phyloP scores from a whole-genome alignment of 1,140 invertebrate species.

The Zaprionus capensis region DNA sequence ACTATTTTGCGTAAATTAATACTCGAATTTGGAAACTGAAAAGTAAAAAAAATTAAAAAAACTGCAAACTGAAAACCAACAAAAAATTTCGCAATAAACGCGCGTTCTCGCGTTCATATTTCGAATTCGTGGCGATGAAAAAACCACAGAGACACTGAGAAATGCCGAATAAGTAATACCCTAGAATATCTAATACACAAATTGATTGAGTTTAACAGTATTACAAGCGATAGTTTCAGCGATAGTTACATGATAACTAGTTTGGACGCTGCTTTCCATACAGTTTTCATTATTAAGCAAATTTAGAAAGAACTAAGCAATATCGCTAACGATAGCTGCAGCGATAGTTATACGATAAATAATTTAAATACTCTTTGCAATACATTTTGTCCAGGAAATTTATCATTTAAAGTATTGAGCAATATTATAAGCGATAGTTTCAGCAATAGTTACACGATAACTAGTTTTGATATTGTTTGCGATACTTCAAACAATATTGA shows the following conservation, averaged over 20 bases:
- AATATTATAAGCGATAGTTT: background rate
- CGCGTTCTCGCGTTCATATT: slow-evolving; percentile 36
- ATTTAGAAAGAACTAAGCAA: background rate
- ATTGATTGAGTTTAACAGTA: background rate
- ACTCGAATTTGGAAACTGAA: slow-evolving; percentile 23
- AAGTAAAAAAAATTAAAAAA: background rate
- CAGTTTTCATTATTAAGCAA: too few species aligned
- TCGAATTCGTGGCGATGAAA: slow-evolving; percentile 31
- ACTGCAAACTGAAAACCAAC: slow-evolving; percentile 15
- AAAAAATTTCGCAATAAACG: slow-evolving; percentile 47
- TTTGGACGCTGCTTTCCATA: too few species aligned
- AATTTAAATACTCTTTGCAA: too few species aligned
- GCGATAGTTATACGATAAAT: too few species aligned
- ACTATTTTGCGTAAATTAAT: slow-evolving; percentile 60
- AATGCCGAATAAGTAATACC: background rate
- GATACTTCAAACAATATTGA: too few species aligned
- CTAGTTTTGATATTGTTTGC: too few species aligned
- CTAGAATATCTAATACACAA: background rate
- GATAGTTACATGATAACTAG: background rate
- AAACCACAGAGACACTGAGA: background rate
- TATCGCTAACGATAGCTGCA: background rate
- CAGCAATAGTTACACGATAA: too few species aligned
- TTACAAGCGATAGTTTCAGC: too few species aligned
- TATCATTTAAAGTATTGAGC: too few species aligned
- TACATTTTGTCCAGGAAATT: too few species aligned